These are phyloP conservation scores for Dendrolimus punctatus DNA, from an alignment of 1,140 invertebrate genomes.

Conservation along the genomic window DNA sequence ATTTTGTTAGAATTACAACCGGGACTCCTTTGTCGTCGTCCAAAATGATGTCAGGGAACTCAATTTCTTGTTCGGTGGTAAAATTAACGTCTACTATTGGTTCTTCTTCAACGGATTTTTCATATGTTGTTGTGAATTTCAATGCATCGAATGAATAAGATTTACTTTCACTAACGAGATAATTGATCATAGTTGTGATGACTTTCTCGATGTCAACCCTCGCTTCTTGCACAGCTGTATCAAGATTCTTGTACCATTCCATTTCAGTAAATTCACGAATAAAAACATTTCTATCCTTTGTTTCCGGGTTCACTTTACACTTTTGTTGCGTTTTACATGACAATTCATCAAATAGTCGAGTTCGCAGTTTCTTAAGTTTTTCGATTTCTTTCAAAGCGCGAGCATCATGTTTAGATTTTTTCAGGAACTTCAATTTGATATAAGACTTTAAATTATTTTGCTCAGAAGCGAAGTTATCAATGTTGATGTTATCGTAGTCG, in stretches of 20 bases:
- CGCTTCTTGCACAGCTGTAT: not conserved
- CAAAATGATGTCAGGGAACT: slow-evolving; percentile 29
- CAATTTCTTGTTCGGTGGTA: slow-evolving; percentile 23
- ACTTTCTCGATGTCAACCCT: slow-evolving; percentile 25
- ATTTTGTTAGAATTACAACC: slow-evolving; percentile 20
- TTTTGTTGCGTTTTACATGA: too few species aligned
- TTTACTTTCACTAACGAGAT: slow-evolving; percentile 11
- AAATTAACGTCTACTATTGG: slow-evolving; percentile 22
- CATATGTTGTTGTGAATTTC: too few species aligned
- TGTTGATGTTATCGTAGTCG: slow-evolving; percentile 21
- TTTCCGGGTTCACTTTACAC: too few species aligned
- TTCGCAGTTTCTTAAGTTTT: too few species aligned
- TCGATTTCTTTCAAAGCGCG: too few species aligned
- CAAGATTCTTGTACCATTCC: slow-evolving; percentile 22
- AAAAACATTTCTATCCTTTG: too few species aligned
- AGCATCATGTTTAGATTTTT: too few species aligned
- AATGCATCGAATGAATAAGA: too few species aligned
- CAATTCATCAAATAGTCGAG: too few species aligned
- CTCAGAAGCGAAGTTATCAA: slow-evolving; percentile 16
- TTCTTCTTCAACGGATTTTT: slow-evolving; percentile 11
- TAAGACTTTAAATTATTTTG: too few species aligned
- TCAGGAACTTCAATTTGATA: too few species aligned
- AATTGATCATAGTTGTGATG: slow-evolving; percentile 28
- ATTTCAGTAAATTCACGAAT: too few species aligned
- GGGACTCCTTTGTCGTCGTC: slow-evolving; percentile 28